These are phyloP conservation scores for Erebia ligea DNA, from an alignment of 2,888 invertebrate genomes.

Conservation along the genomic window DNA sequence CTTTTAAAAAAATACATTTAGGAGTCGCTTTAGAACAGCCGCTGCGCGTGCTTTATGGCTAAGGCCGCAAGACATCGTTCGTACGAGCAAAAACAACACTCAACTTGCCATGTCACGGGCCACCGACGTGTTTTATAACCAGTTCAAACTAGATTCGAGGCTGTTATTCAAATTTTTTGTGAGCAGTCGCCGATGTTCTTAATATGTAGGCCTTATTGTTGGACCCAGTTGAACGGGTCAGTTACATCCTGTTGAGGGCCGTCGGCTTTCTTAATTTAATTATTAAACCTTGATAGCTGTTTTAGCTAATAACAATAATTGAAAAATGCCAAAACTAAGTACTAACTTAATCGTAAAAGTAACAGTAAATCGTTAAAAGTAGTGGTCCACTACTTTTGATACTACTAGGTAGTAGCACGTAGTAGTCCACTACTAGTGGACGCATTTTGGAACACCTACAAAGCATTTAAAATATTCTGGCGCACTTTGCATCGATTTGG, in stretches of 20 bases:
- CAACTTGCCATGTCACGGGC: not conserved
- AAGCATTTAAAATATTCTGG: no score
- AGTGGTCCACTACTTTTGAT: no score
- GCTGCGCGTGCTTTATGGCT: not conserved
- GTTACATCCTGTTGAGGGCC: constrained; percentile 30
- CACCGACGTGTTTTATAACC: constrained; percentile 5
- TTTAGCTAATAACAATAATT: no score
- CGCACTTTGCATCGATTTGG: no score
- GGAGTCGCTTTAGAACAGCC: not conserved
- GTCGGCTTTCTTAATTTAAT: not conserved
- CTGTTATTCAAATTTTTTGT: not conserved
- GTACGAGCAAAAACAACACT: not conserved
- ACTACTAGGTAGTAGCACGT: no score
- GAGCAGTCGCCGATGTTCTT: constrained; percentile 1
- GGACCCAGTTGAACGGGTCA: constrained; percentile 35
- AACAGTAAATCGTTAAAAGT: no score
- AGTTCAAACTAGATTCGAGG: constrained; percentile 15
- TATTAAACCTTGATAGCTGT: no score
- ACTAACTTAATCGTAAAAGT: no score
- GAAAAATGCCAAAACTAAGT: no score
- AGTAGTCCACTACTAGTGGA: no score
- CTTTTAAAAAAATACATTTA: no score
- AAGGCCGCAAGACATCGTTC: not conserved
- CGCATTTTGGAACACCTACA: no score
- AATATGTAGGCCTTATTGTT: constrained; percentile 1